phyloP scores from a whole-genome alignment of 2,113 vertebrate genomes.

The Myiopsitta monachus region DNA sequence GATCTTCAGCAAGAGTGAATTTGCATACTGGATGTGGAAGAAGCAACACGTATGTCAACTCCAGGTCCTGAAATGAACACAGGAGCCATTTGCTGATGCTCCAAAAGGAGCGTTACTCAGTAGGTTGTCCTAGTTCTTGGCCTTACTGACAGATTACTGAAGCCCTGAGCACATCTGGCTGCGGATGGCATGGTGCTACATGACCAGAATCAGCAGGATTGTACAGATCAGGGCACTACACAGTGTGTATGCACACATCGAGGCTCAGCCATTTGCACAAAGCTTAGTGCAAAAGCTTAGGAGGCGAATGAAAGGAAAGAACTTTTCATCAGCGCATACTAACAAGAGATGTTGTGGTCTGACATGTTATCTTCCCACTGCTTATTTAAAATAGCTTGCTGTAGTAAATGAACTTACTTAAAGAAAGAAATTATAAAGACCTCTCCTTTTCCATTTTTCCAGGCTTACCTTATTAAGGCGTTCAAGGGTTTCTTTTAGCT shows the following conservation, averaged over 20 bases:
- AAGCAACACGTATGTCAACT: background rate
- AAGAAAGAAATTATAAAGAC: background rate
- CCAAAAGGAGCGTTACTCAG: background rate
- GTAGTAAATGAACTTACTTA: background rate
- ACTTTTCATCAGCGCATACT: background rate
- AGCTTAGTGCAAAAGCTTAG: background rate
- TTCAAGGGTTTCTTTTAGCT: constrained; percentile 83
- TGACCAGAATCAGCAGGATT: background rate
- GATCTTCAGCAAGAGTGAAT: background rate
- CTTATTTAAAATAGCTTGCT: background rate
- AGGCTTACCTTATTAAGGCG: constrained; percentile 89
- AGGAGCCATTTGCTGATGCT: background rate
- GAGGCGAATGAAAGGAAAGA: background rate
- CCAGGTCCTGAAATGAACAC: background rate
- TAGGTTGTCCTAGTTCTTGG: background rate
- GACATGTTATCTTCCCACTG: background rate
- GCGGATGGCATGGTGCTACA: background rate
- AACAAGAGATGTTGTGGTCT: background rate
- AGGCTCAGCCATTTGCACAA: background rate
- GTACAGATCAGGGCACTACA: background rate
- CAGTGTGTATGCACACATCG: rapidly evolving
- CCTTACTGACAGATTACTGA: background rate
- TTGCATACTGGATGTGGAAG: background rate
- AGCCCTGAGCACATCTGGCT: background rate
- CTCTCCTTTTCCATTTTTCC: background rate